phyloP scores from a whole-genome alignment of 2,888 invertebrate genomes.

The Chrysina gloriosa region DNA sequence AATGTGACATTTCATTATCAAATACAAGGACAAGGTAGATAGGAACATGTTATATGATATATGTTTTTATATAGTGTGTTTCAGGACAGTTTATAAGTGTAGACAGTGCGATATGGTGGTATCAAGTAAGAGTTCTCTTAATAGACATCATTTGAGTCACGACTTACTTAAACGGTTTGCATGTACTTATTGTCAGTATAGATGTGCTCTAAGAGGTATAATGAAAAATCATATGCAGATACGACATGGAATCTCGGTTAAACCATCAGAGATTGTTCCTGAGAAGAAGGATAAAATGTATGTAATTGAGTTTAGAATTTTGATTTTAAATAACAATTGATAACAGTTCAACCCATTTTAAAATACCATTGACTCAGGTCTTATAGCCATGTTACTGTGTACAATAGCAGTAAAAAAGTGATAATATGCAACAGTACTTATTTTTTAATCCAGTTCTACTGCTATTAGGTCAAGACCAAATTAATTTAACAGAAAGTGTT shows the following conservation, averaged over 20 bases:
- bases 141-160: conserved; percentile 4
- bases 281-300: conserved; percentile 24
- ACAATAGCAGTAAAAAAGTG: too few species aligned
- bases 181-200: neutral
- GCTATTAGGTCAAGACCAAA: too few species aligned
- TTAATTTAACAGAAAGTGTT: too few species aligned
- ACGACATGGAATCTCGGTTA: conserved; percentile 6
- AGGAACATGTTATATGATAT: neutral
- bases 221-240: conserved; percentile 19
- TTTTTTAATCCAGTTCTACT: too few species aligned
- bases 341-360: too few species aligned
- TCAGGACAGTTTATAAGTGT: neutral
- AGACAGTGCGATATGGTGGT: too few species aligned
- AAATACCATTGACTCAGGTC: too few species aligned
- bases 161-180: neutral
- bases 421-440: too few species aligned
- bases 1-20: too few species aligned
- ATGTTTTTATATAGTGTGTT: neutral
- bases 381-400: too few species aligned
- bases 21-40: too few species aligned
- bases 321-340: neutral
- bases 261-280: neutral
- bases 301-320: neutral
- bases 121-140: neutral
- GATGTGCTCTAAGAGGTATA: neutral